Conservation (phyloP, 2,797 vertebrate genomes). For the Onychomys arenicola region DNA sequence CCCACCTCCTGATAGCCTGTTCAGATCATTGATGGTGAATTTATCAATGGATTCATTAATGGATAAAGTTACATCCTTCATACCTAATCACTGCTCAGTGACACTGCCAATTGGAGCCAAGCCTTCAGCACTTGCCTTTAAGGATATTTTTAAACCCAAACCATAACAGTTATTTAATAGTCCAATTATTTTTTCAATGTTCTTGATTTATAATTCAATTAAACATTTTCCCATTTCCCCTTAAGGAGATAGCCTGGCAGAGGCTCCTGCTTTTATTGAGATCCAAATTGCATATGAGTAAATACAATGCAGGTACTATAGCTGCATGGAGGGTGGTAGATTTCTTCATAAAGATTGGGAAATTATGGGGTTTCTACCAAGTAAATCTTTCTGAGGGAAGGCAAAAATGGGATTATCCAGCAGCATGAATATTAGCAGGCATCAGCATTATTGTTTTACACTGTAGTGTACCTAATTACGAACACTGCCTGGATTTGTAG, state of each 20-base stretch:
- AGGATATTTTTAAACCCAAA: neutral
- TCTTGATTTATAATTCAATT: constrained; percentile 53
- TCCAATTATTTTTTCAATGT: constrained; percentile 8
- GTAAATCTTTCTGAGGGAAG: constrained; percentile 55
- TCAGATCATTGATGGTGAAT: neutral
- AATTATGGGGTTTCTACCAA: constrained; percentile 38
- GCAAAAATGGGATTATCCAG: constrained; percentile 26
- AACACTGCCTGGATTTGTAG: constrained; percentile 53
- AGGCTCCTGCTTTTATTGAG: constrained; percentile 14
- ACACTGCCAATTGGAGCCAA: neutral
- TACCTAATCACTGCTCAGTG: neutral
- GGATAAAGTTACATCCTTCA: neutral
- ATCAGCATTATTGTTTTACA: constrained; percentile 52
- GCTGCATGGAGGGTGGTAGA: neutral
- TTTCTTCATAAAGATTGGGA: constrained; percentile 51
- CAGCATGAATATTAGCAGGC: constrained; percentile 52
- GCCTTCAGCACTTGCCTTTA: neutral
- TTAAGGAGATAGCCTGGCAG: constrained; percentile 6
- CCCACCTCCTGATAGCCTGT: neutral
- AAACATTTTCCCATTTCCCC: constrained; percentile 1
- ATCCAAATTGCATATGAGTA: constrained; percentile 22
- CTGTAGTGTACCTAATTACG: constrained; percentile 68
- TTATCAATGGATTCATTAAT: neutral
- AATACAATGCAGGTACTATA: neutral
- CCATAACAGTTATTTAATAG: neutral